Evolutionary conservation across 23 tunicate genomes (phyloP), one percentile per base, ranked within the genome.

Genomic region (Diplosoma virens): DNA sequence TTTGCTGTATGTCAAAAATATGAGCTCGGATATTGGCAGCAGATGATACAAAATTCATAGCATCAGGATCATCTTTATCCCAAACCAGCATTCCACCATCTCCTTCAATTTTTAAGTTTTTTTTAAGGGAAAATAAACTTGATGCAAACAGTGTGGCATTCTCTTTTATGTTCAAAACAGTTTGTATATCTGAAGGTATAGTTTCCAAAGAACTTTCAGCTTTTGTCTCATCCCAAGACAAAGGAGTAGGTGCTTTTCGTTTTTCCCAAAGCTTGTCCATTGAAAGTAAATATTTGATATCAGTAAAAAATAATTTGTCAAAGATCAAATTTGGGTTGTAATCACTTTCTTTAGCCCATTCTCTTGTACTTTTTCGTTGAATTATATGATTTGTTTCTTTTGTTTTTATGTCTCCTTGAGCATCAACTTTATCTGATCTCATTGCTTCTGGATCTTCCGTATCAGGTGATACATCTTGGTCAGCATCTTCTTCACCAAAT

Each of bases 401-500:
- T 2, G 48, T 21, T 3, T 26, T 47, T 33, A 31, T 32, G 20
- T 47, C 69, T 30, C 33, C 47, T 17, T 18, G 18, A 17, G 71
- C 33, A 56, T 37, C 22, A 50, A 5, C 37, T 23, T 59, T 35
- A 1, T 47, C 78, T 63, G 28, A 50, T 33, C 33, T 70, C 23
- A 26, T 47, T 4, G 87, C 87, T 76, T 93, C 98, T 47, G 87
- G 87, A 54, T 93, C 98, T 26, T 81, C 89, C 17, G 94, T 82
- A 56, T 93, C 98, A 68, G 98, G 98, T 45, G 98, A 86, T 30
- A 93, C 98, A 78, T 93, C 98, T 50, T 87, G 90, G 46, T 93
- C 98, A 35, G 89, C 98, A 82, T 93, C 98, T 31, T 86, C 94
- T 65, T 93, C 98, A 16, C 98, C 98, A 52, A 93, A 93, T 18